These are phyloP conservation scores for Platichthys flesus DNA, from an alignment of 2,113 vertebrate genomes.

Conservation along the genomic window DNA sequence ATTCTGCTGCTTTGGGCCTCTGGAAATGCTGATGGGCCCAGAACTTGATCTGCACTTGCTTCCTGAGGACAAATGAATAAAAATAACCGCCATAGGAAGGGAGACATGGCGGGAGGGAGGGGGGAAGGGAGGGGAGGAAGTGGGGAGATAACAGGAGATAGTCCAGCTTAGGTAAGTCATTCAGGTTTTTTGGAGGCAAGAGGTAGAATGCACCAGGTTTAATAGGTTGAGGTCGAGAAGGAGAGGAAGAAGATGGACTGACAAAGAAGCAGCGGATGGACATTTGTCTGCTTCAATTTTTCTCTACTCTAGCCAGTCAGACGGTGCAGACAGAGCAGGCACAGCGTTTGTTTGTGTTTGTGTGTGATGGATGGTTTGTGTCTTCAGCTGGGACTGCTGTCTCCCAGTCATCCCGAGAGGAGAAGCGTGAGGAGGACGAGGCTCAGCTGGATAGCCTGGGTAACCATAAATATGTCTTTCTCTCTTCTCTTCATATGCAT, in stretches of 20 bases:
- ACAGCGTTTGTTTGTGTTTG: neutral
- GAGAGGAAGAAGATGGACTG: slow-evolving; percentile 1
- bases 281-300: slow-evolving; percentile 1
- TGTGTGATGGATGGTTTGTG: slow-evolving; percentile 69
- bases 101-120: slow-evolving; percentile 18
- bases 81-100: slow-evolving; percentile 69
- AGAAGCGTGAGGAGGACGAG: slow-evolving; percentile 57
- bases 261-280: neutral
- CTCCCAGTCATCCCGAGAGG: slow-evolving; percentile 58
- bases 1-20: slow-evolving; percentile 68
- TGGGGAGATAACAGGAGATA: slow-evolving; percentile 35
- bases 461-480: slow-evolving; percentile 45
- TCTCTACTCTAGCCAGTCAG: neutral
- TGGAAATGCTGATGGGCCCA: slow-evolving; percentile 79
- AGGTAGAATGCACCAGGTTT: neutral
- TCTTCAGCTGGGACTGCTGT: slow-evolving; percentile 70
- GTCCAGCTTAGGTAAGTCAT: slow-evolving; percentile 28
- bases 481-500: neutral
- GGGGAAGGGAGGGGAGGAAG: neutral
- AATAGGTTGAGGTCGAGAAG: neutral
- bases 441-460: slow-evolving; percentile 76
- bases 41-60: slow-evolving; percentile 77
- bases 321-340: slow-evolving; percentile 11
- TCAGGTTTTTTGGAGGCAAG: slow-evolving; percentile 17
- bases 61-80: slow-evolving; percentile 71